Conservation (phyloP, 2,113 vertebrate genomes). For the Orycteropus afer region DNA sequence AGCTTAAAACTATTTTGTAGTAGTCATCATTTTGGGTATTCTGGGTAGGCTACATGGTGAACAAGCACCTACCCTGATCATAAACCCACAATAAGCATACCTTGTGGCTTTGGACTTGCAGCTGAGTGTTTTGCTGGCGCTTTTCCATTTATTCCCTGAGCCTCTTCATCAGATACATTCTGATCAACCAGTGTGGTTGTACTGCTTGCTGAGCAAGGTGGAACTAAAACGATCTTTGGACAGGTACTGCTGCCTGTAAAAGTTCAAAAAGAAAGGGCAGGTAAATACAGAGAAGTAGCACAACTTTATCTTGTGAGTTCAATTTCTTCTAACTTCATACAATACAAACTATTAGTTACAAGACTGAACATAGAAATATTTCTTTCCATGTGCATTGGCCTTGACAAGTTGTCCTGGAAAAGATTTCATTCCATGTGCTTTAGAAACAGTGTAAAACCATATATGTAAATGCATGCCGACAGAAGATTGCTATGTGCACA, state of each 20-base stretch:
- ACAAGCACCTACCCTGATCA: background rate
- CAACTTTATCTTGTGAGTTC: background rate
- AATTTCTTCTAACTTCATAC: background rate
- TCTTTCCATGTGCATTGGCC: background rate
- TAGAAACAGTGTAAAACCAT: background rate
- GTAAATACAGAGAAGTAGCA: background rate
- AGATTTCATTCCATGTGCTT: background rate
- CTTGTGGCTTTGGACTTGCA: slow-evolving; percentile 88
- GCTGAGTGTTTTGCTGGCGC: slow-evolving; percentile 79
- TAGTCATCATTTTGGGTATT: background rate
- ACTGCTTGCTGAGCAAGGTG: slow-evolving; percentile 71
- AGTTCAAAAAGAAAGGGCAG: background rate
- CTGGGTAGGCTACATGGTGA: background rate
- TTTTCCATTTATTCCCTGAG: slow-evolving; percentile 89
- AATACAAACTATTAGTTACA: background rate
- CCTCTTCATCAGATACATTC: slow-evolving; percentile 74
- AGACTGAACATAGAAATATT: background rate
- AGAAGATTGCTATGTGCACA: background rate
- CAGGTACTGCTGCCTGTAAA: slow-evolving; percentile 85
- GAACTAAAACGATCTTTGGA: slow-evolving; percentile 77
- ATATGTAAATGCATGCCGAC: background rate
- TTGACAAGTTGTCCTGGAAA: background rate
- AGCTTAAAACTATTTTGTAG: background rate
- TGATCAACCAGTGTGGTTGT: slow-evolving; percentile 74
- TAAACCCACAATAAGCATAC: slow-evolving; percentile 64